phyloP scores from a whole-genome alignment of 1,140 invertebrate species.

The Neodiprion virginianus region DNA sequence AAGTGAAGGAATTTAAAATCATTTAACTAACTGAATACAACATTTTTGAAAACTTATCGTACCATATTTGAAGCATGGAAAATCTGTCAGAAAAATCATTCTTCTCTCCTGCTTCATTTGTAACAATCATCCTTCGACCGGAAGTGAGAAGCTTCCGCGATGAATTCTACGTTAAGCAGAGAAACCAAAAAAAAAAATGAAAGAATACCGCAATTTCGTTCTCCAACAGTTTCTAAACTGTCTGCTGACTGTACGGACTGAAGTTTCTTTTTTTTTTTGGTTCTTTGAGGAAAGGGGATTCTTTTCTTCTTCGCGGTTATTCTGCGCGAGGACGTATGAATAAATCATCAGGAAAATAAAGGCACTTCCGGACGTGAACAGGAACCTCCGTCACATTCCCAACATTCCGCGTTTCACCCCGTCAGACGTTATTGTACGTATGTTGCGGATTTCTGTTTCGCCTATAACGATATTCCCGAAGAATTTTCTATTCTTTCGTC shows the following conservation, averaged over 20 bases:
- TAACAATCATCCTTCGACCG: too few species aligned
- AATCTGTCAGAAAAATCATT: too few species aligned
- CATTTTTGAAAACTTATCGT: too few species aligned
- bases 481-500: neutral
- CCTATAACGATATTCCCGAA: neutral
- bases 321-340: neutral
- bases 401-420: neutral
- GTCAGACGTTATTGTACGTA: neutral
- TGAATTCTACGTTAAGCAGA: neutral
- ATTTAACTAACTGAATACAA: too few species aligned
- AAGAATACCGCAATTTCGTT: too few species aligned
- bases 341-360: neutral
- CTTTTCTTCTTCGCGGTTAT: neutral
- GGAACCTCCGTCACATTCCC: neutral
- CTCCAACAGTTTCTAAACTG: neutral
- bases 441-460: neutral
- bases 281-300: too few species aligned
- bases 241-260: neutral
- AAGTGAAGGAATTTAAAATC: too few species aligned
- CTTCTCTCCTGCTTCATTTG: too few species aligned
- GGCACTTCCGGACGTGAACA: neutral
- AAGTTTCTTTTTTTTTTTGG: neutral
- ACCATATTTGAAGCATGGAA: too few species aligned
- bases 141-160: neutral
- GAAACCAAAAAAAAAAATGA: neutral